Evolutionary conservation across 1,140 invertebrate genomes (phyloP).

Genomic region (Babylonia areolata): DNA sequence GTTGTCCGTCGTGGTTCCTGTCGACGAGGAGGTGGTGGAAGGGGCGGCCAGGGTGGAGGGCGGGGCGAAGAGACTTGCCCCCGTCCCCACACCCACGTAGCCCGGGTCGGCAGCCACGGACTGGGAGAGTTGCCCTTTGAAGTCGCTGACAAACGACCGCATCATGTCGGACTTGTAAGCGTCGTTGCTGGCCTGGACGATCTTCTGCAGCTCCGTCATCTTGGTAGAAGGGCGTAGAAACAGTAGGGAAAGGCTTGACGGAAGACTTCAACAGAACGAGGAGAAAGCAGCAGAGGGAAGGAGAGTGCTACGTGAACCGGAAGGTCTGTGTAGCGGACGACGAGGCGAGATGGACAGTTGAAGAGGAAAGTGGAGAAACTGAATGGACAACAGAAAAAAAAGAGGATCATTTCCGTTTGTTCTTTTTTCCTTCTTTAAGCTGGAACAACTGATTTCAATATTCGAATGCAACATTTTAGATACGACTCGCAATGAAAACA

Average conservation of each 20-base stretch:
- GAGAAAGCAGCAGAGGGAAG: not conserved
- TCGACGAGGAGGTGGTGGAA: not conserved
- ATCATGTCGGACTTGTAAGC: slow-evolving; percentile 40
- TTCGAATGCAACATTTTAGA: no score
- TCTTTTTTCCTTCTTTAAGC: no score
- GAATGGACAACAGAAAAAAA: not conserved
- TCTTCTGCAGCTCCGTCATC: slow-evolving; percentile 31
- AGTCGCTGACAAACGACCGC: slow-evolving; percentile 13
- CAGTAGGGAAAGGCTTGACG: not conserved
- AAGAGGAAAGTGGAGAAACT: not conserved
- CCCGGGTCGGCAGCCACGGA: not conserved
- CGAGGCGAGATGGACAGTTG: not conserved
- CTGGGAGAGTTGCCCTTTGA: not conserved
- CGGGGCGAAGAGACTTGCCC: not conserved
- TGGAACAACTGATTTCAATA: no score
- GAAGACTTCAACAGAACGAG: not conserved
- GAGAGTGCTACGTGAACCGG: not conserved
- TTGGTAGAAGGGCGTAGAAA: not conserved
- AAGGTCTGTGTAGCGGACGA: not conserved
- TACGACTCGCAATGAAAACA: no score
- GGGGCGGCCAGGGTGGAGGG: not conserved
- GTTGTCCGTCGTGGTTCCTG: slow-evolving; percentile 15
- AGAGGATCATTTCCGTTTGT: no score
- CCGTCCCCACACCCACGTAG: not conserved
- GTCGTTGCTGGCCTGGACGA: slow-evolving; percentile 26